Evolutionary conservation across 2,797 vertebrate species (phyloP), one percentile per base, ranked within the genome.

Genomic region (Triplophysa yarkandensis): DNA sequence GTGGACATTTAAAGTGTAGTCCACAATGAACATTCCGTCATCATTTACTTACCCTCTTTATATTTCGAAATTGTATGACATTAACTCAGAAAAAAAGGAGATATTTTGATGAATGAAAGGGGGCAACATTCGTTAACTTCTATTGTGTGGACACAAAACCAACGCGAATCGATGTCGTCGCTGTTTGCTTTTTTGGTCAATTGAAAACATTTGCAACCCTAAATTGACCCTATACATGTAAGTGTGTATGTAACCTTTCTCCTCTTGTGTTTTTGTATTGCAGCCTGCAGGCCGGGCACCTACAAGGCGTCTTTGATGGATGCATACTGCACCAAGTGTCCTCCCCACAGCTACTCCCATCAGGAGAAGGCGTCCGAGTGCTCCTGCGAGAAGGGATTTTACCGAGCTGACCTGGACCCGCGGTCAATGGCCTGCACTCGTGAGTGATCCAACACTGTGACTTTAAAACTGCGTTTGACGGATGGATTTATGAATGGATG

Each of bases 261-360:
- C 30, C 19, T 55, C 21, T 73, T 67, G 28, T 61, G n/a, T 70
- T 46, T 70, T 43, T 44, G 30, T 61, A 0, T 48, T 78, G 4
- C 83, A 92, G 91, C 91, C 0, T 94, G 93, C 84, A 86, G 90
- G 81, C 89, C 91, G 1, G 92, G 93, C 34, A 92, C 89, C 74
- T 94, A 93, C 87, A 94, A 93, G 84, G 91, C 93, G 48, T 91
- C 89, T 2, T 88, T 92, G 76, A 90, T 89, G 6, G 93, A 94
- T n/a, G 88, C 90, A 63, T 92, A 90, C 88, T 94, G 93, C 86
- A 89, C 86, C 81, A 92, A 92, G 82, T 94, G 93, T 67, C 93
- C 93, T 36, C 90, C 90, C 2, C 91, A 93, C 85, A 94, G 93
- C 85, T 90, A 86, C 55, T 91, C 93, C n/a, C 86, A 87, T 7